Evolutionary conservation across 2,113 vertebrate genomes (phyloP).

Genomic region (Petrocephalus zakoni): DNA sequence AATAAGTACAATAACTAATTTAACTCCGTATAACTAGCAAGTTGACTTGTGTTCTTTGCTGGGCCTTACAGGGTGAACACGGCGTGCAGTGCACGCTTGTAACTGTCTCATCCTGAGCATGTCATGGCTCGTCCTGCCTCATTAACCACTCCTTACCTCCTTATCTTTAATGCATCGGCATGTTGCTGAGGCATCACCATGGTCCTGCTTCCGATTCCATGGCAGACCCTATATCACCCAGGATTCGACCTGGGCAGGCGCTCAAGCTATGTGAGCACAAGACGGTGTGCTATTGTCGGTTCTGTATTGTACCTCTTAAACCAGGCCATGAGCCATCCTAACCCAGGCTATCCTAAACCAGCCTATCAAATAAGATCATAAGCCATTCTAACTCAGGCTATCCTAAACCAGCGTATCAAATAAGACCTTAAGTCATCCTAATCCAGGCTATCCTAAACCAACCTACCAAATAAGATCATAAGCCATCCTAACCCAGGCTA

Average conservation of each 20-base stretch:
- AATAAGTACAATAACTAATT: background rate
- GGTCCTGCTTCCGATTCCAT: background rate
- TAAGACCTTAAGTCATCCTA: background rate
- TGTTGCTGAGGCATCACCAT: background rate
- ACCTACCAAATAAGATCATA: too few species aligned
- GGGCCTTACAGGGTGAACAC: background rate
- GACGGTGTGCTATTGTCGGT: background rate
- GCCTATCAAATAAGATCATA: too few species aligned
- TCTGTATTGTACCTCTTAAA: background rate
- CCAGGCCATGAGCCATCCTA: background rate
- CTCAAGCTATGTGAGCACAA: background rate
- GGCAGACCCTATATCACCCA: background rate
- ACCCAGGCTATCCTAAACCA: background rate
- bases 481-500: too few species aligned
- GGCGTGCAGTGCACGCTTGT: background rate
- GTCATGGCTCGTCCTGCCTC: background rate
- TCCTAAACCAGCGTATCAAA: background rate
- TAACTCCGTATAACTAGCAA: background rate
- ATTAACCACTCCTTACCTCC: background rate
- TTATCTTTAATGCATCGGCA: background rate
- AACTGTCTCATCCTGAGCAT: background rate
- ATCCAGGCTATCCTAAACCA: background rate
- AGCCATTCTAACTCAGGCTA: too few species aligned
- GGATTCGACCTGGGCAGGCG: background rate
- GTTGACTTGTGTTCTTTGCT: background rate